Conservation (phyloP, 2,797 vertebrate species). For the Oophaga sylvatica region DNA sequence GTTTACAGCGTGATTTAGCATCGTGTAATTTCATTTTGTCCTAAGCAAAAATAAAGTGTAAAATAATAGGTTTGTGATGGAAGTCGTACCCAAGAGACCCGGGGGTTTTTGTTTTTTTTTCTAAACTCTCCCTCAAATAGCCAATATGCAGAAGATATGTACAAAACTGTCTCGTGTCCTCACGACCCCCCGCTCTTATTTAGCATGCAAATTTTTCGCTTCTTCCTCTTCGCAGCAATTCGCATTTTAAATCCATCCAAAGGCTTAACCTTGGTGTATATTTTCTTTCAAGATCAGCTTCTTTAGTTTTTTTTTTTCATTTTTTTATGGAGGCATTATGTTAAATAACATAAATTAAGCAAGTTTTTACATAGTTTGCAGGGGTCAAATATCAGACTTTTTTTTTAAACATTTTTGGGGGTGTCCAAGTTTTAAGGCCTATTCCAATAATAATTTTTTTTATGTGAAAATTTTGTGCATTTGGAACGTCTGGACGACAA, state of each 20-base stretch:
- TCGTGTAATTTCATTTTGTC: background rate
- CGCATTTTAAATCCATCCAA: background rate
- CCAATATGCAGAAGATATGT: background rate
- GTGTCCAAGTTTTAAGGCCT: too few relatives aligned
- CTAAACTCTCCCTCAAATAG: background rate
- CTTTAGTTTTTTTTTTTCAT: background rate
- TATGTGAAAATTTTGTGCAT: too few relatives aligned
- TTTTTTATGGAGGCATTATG: background rate
- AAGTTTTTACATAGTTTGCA: too few relatives aligned
- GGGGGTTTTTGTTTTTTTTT: too few relatives aligned
- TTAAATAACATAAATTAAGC: too few relatives aligned
- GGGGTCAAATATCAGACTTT: too few relatives aligned
- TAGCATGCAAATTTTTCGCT: background rate
- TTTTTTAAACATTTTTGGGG: too few relatives aligned
- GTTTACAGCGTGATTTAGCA: background rate
- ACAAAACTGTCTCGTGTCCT: background rate
- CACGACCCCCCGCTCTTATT: background rate
- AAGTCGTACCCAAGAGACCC: background rate
- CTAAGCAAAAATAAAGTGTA: background rate
- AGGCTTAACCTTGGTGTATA: background rate
- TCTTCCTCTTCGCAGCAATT: background rate
- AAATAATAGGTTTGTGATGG: constrained; percentile 13
- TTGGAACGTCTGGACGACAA: too few relatives aligned
- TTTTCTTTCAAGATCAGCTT: background rate
- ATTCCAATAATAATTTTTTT: too few relatives aligned